Base-by-base conservation (phyloP, 2,797 vertebrate genomes). In the Sitta carolinensis region DNA sequence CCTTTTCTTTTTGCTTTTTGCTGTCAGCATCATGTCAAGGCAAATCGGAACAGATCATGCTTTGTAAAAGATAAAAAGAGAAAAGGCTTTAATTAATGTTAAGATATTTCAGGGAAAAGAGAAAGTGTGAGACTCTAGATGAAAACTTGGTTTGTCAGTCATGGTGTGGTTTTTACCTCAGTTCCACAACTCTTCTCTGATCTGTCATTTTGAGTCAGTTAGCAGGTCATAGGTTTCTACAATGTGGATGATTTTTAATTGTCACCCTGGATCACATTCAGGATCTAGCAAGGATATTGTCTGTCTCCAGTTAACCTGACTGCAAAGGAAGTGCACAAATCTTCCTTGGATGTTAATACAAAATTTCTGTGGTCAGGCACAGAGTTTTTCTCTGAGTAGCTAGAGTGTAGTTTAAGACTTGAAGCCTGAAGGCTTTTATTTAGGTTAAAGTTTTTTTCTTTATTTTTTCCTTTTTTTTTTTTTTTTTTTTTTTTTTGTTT, bases 311-410 rank as follows among this genome's bases (percentile, higher is more conserved):
- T 63, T 48, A 76, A 45, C 13, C 21, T 40, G 27, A 22, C 17
- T 34, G n/a, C 32, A 79, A 42, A 67, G 25, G 17, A 57, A 18
- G 4, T 16, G 14, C 23, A 43, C 10, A 75, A 36, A 83, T 40
- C 45, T 50, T 7, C 0, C 0, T 0, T 55, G 38, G 25, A 40
- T 26, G 6, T 20, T 32, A 36, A 20, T 16, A 7, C 3, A 50
- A 50, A 18, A 50, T 27, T 72, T 29, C 48, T 51, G 17, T 51
- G 18, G 36, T 64, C 21, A 66, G 54, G 9, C 11, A 50, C 9
- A 34, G 9, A 0, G 9, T 5, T 25, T 50, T 54, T 61, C 38
- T 50, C 47, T 66, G 19, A n/a, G 22, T n/a, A 54, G 11, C 23
- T 47, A n/a, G 15, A n/a, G 9, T 22, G 4, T 45, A n/a, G 16